These are phyloP conservation scores for Cuculus canorus DNA, from an alignment of 2,797 vertebrate genomes.

Conservation along the genomic window DNA sequence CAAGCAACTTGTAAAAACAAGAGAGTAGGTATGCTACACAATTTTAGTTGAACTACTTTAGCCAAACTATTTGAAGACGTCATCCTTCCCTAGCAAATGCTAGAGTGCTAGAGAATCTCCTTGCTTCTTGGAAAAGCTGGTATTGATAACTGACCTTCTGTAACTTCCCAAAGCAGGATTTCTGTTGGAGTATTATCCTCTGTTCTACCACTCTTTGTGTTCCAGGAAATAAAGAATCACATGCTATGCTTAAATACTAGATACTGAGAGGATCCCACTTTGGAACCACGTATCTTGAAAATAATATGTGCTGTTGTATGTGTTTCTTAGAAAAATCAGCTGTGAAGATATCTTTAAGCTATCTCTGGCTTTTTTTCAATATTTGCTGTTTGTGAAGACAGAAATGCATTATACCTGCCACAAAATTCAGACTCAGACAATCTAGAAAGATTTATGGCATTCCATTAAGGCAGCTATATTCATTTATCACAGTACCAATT, in stretches of 20 bases:
- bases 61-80: neutral
- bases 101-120: neutral
- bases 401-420: constrained; percentile 40
- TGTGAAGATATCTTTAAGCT: constrained; percentile 4
- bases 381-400: constrained; percentile 52
- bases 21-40: neutral
- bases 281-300: constrained; percentile 22
- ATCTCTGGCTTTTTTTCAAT: neutral
- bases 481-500: constrained; percentile 73
- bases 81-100: neutral
- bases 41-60: neutral
- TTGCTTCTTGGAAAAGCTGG: neutral
- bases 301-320: constrained; percentile 23
- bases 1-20: neutral
- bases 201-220: neutral
- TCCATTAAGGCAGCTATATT: constrained; percentile 66
- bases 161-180: neutral
- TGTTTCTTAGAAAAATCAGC: constrained; percentile 27
- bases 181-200: neutral
- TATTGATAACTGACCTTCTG: neutral
- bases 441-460: constrained; percentile 75
- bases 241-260: neutral
- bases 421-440: constrained; percentile 62
- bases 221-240: constrained; percentile 6
- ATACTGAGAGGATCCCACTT: neutral